Evolutionary conservation across 2,888 invertebrate genomes (phyloP), one percentile per base, ranked within the genome.

Genomic region (Notodonta dromedarius): DNA sequence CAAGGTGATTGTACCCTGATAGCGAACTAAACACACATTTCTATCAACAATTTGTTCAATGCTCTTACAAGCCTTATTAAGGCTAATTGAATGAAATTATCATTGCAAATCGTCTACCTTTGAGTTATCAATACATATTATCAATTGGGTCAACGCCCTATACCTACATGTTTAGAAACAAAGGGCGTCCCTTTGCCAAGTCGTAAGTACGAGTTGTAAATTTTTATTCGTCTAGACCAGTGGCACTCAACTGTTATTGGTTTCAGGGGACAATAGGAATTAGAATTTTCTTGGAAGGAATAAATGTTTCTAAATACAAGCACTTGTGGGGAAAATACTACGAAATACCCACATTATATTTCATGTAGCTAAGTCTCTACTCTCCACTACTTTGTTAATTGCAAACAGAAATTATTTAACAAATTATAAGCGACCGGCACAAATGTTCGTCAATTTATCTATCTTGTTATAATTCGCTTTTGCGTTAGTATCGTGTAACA

Each of bases 221-320:
- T 61, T 60, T 68, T 65, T 70, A 72, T 66, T 59, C 68, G 70
- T 70, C 65, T 74, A 68, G 57, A 24, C 13, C 70, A 65, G 24
- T 56, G 68, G 56, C 56, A 65, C 70, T 72, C 70, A 74, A 73
- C 35, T 53, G 35, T 53, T 53, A 53, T 53, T 35, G 11, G 11
- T 53, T 35, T 35, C 52, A 24, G 14, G 51, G 52, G 52, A 12
- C 52, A 53, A 51, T 53, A 9, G 32, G 12, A 32, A 32, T 52
- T 13, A 24, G 2, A 32, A 52, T 35, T 13, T 52, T 9, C 52
- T 1, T 52, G 1, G 32, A 32, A 52, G 52, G 52, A 16, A 50
- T 52, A 52, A 51, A 51, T 13, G 32, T 52, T 52, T 52, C 11
- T 24, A 12, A 32, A 52, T 52, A 12, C 24, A 52, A 32, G 4